Conservation (phyloP, 2,113 vertebrate genomes). For the Danionella cerebrum region DNA sequence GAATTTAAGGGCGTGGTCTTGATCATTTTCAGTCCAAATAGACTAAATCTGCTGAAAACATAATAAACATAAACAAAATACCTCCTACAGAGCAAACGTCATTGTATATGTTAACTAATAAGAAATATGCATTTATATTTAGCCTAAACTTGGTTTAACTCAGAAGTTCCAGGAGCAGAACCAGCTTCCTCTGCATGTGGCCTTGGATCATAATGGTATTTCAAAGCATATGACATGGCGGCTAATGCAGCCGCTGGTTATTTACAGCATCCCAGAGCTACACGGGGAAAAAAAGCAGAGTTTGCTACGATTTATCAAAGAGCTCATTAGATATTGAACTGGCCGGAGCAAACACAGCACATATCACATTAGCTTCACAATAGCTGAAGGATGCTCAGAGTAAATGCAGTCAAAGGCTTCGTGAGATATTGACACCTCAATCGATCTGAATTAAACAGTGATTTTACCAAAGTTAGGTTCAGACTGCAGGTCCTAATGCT, state of each 20-base stretch:
- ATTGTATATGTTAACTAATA: too few species aligned
- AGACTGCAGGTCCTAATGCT: too few species aligned
- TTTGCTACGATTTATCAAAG: constrained; percentile 20
- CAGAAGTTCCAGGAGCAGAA: too few species aligned
- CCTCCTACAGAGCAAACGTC: too few species aligned
- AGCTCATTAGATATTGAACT: constrained; percentile 30
- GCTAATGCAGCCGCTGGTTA: constrained; percentile 23
- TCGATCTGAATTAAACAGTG: neutral
- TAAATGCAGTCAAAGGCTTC: neutral
- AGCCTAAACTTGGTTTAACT: too few species aligned
- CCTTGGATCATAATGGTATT: constrained; percentile 27
- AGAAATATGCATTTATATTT: neutral
- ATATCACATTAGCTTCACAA: constrained; percentile 4
- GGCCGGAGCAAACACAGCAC: constrained; percentile 14
- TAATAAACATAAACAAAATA: too few species aligned
- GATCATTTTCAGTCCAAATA: too few species aligned
- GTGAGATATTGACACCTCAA: neutral
- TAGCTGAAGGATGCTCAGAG: neutral
- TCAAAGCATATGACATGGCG: neutral
- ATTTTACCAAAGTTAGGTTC: neutral
- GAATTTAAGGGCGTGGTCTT: too few species aligned
- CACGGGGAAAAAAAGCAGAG: constrained; percentile 9
- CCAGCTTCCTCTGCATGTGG: neutral
- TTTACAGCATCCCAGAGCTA: constrained; percentile 23
- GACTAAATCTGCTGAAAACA: too few species aligned